Conservation (phyloP, 2,888 invertebrate species). For the Pseudanteris insignis region DNA sequence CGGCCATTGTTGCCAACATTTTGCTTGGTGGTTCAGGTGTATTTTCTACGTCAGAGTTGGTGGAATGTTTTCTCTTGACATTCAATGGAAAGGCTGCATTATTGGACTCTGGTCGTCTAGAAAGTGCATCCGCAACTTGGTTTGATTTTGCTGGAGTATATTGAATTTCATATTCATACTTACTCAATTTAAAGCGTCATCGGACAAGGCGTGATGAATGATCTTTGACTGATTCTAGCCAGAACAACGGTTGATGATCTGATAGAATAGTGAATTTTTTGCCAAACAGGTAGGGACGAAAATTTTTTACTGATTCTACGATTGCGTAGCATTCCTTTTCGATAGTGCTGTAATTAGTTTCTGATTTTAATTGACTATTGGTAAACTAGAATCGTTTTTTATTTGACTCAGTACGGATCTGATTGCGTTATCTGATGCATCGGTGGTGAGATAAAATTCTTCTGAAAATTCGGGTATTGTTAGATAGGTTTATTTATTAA, state of each 20-base stretch:
- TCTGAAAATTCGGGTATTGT: too few relatives aligned
- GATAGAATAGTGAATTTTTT: constrained; percentile 16
- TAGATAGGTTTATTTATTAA: too few relatives aligned
- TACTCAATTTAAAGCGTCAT: constrained; percentile 8
- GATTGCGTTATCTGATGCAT: too few relatives aligned
- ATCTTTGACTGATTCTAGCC: constrained; percentile 14
- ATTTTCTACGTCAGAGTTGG: not conserved
- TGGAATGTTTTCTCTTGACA: not conserved
- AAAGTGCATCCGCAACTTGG: constrained; percentile 11
- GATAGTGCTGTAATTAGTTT: constrained; percentile 33
- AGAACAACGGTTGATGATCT: constrained; percentile 17
- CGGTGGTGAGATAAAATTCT: too few relatives aligned
- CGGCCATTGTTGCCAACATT: too few relatives aligned
- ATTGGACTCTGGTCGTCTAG: not conserved
- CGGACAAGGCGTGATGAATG: constrained; percentile 4
- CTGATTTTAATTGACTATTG: not conserved
- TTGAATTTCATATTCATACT: constrained; percentile 12
- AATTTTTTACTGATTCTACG: constrained; percentile 11
- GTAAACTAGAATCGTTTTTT: not conserved
- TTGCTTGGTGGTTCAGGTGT: not conserved
- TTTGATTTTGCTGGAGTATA: constrained; percentile 13
- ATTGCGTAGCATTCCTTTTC: constrained; percentile 36
- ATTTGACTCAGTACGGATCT: too few relatives aligned
- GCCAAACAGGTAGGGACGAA: constrained; percentile 22
- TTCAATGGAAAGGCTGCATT: not conserved